Base-by-base conservation (phyloP, 1,140 invertebrate species). In the Temnothorax nylanderi region DNA sequence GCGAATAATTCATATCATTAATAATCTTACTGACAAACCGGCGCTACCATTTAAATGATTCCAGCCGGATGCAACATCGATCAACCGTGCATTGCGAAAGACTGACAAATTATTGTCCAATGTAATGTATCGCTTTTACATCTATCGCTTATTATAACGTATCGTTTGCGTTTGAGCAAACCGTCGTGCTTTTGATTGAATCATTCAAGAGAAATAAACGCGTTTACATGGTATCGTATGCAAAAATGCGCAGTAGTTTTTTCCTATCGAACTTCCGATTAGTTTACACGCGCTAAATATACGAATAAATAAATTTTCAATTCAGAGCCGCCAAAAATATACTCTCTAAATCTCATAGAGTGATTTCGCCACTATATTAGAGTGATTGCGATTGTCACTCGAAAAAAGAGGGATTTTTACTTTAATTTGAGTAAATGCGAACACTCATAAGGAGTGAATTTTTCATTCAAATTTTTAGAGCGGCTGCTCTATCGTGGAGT, bases 61-160 rank as follows among this genome's bases (percentile, higher is more conserved):
- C 21, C 32, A 18, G 34, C 13, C 32, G 60, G 34, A 80, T 54
- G 44, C 21, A 58, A 71, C 77, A 81, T 81, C 78, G 65, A 81
- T 81, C 78, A 81, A 7, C 5, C 11, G 26, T 10, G 34, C 56
- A 62, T 80, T 34, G 77, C 41, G 49, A 41, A 80, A 26, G 32
- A 58, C 60, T 65, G 72, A 85, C 62, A 85, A 76, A 85, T 85
- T 85, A 78, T 85, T 67, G 74, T 77, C 34, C 82, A 32, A 18
- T 11, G 82, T 65, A 65, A 67, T 44, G 71, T n/a, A 80, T 85
- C 56, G 71, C 72, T 78, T 64, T 78, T 64, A 41, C 47, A 62
- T 77, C 37, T 76, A 76, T 44, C 56, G 37, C 60, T 80, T 54
- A 41, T 80, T 80, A 81, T 16, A 56, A 80, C 65, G 37, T 54